Percentiles rank a stretch among this genome's conserved stretches.
Evolutionary conservation across 2,113 vertebrate genomes (phyloP).

Genomic region (Lamprologus speciosus): DNA sequence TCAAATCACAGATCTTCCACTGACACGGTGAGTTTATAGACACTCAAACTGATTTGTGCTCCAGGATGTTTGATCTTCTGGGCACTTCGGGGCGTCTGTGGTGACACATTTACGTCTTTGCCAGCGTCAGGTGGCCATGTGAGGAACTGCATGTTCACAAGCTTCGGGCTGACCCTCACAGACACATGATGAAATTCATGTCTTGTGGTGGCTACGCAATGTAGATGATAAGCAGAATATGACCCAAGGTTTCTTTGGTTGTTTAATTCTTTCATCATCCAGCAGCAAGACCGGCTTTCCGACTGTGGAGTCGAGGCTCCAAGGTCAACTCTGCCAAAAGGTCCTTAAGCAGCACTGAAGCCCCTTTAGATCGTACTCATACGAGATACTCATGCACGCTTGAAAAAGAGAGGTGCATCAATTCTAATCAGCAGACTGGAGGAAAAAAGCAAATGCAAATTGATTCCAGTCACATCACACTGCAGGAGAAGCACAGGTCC

Average conservation of each 20-base stretch:
- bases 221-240: not conserved
- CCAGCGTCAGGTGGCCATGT: not conserved
- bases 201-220: not conserved
- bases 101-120: fast-evolving
- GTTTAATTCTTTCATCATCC: not conserved
- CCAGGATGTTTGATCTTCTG: not conserved
- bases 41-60: not conserved
- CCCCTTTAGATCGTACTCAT: not conserved
- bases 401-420: not conserved
- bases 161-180: not conserved
- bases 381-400: not conserved
- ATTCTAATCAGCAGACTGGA: not conserved
- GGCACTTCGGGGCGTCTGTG: fast-evolving
- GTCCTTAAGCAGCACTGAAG: not conserved
- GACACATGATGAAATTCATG: not conserved
- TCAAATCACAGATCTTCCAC: not conserved
- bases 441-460: not conserved
- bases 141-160: not conserved
- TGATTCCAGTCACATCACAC: not conserved
- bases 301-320: not conserved
- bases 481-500: not conserved
- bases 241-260: not conserved
- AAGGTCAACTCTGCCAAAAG: not conserved
- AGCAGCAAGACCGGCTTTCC: not conserved
- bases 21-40: not conserved